These are phyloP conservation scores for Sebastes vulpes DNA, from an alignment of 2,797 vertebrate genomes.

Conservation along the genomic window DNA sequence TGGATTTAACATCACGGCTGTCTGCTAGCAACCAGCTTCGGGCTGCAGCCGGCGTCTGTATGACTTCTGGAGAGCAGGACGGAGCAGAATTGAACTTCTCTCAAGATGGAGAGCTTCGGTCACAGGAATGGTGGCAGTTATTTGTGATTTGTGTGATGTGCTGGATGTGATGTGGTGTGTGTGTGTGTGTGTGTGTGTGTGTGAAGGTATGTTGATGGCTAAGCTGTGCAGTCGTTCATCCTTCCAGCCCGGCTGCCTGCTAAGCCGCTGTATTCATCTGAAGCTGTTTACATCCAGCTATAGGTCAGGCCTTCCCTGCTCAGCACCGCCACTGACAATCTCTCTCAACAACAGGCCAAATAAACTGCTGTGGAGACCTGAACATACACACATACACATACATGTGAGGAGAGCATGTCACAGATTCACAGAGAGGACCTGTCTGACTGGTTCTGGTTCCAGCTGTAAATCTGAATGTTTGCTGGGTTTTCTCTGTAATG, in stretches of 20 bases:
- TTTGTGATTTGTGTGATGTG: conserved; percentile 34
- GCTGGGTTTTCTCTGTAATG: not conserved
- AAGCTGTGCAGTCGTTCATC: conserved; percentile 69
- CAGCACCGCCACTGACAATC: conserved; percentile 1
- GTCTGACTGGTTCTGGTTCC: not conserved
- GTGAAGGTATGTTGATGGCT: conserved; percentile 50
- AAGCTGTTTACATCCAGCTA: conserved; percentile 67
- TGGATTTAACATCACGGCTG: conserved; percentile 54
- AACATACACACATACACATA: not conserved
- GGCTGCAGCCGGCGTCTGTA: conserved; percentile 26
- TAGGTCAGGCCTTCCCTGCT: conserved; percentile 53
- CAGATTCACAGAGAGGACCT: not conserved
- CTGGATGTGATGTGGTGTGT: not conserved
- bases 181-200: conserved; percentile 20
- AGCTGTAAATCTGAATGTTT: not conserved
- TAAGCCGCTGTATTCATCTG: conserved; percentile 60
- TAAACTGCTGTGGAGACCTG: conserved; percentile 4
- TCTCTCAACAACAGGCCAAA: conserved; percentile 22
- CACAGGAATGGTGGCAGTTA: conserved; percentile 24
- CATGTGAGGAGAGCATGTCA: not conserved
- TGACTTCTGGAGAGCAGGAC: conserved; percentile 54
- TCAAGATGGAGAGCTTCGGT: conserved; percentile 33
- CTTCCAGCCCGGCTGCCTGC: conserved; percentile 36
- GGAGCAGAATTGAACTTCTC: conserved; percentile 35
- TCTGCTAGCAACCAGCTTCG: conserved; percentile 39